phyloP scores from a whole-genome alignment of 2,797 vertebrate species.

The Cossypha niveicapilla region DNA sequence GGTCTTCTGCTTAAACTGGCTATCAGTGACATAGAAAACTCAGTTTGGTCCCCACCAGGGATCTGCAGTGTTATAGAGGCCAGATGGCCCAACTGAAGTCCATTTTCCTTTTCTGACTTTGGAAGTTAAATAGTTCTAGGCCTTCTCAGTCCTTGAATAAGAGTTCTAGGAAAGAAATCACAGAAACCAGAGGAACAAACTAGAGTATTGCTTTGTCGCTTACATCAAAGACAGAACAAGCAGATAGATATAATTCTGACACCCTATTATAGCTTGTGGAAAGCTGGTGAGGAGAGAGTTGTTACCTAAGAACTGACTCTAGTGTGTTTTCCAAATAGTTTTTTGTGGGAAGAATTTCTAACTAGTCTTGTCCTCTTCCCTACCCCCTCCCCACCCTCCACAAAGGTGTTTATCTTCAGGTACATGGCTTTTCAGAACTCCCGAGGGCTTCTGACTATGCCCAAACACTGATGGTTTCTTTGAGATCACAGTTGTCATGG shows the following conservation, averaged over 20 bases:
- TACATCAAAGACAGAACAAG: background rate
- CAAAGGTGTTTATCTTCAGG: background rate
- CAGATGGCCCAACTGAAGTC: background rate
- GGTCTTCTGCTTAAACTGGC: background rate
- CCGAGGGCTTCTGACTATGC: background rate
- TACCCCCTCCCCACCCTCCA: rapidly evolving
- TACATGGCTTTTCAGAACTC: background rate
- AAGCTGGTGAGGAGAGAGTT: background rate
- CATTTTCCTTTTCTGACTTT: background rate
- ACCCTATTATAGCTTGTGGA: background rate
- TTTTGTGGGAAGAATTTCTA: background rate
- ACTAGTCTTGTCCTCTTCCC: background rate
- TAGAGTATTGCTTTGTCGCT: background rate
- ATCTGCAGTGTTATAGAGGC: background rate
- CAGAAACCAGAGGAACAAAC: background rate
- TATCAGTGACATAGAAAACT: background rate
- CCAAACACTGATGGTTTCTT: background rate
- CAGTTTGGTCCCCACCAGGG: background rate
- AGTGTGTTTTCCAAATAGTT: rapidly evolving
- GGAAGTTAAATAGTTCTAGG: background rate
- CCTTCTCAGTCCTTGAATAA: background rate
- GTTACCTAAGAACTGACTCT: background rate
- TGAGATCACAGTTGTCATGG: background rate
- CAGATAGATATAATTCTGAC: background rate
- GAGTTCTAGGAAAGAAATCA: background rate